Evolutionary conservation across 30 jellyfish, hydroid and myxozoan species (phyloP).

Genomic region (Nemopilema nomurai): DNA sequence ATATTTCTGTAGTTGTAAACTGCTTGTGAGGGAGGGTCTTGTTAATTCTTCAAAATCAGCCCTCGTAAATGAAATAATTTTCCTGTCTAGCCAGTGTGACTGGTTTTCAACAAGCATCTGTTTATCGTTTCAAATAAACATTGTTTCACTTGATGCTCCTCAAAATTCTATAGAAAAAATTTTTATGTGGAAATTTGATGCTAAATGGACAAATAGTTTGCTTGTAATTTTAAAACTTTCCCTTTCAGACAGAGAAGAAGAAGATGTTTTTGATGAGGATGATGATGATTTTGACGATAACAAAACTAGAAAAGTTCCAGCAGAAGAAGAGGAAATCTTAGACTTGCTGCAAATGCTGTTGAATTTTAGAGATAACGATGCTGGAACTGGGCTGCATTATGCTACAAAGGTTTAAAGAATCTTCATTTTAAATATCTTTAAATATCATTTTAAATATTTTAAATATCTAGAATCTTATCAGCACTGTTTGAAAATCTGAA

Average conservation of each 20-base stretch:
- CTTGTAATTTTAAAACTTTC: background rate
- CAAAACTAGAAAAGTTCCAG: constrained; percentile 16
- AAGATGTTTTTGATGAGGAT: constrained; percentile 71
- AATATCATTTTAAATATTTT: too few species aligned
- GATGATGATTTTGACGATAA: constrained; percentile 59
- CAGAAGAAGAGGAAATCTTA: constrained; percentile 77
- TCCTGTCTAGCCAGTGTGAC: too few species aligned
- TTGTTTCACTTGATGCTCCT: too few species aligned
- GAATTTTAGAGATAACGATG: constrained; percentile 84
- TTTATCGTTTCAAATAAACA: too few species aligned
- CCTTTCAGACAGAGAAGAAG: constrained; percentile 92
- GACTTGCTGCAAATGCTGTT: constrained; percentile 85
- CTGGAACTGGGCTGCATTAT: constrained; percentile 96
- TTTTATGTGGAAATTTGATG: background rate
- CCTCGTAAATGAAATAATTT: too few species aligned
- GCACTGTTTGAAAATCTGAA: too few species aligned
- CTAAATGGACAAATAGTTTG: background rate
- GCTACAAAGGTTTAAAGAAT: constrained; percentile 84
- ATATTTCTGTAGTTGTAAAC: too few species aligned
- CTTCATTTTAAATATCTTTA: background rate
- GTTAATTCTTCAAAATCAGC: too few species aligned
- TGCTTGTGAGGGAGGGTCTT: too few species aligned
- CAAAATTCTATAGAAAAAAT: too few species aligned
- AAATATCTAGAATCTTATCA: too few species aligned
- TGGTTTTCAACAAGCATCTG: too few species aligned